Base-by-base conservation (phyloP, 2,888 invertebrate species). In the Lasioglossum villosulum region DNA sequence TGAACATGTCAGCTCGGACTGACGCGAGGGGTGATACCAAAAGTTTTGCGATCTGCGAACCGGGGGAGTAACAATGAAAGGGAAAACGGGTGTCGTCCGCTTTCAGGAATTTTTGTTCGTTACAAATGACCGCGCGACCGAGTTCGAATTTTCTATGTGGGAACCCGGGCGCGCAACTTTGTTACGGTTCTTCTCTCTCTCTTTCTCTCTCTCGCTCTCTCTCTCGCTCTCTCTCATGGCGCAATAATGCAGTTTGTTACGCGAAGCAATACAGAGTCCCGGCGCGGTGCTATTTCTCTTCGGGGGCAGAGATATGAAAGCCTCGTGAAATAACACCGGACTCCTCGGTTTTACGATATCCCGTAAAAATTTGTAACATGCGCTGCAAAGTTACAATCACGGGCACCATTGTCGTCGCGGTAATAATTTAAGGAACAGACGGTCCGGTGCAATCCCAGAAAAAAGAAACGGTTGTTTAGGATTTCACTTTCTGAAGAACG, bases 171-270 rank as follows among this genome's bases (percentile, higher is more conserved):
- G 19, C 6, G n/a, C 59, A 77, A 72, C 59, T 72, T 73, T 39
- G 81, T 81, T 81, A 77, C 16, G 42, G 72, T 66, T 52, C 77
- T 63, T 52, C 30, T 27, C 16, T 66, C 27, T 27, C n/a, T 66
- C 12, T 68, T 37, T 39, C 27, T 37, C 30, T 59, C 30, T 4
- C 59, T 70, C 30, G 5, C 8, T 66, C 30, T 16, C 27, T 66
- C 30, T 59, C 4, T 23, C 59, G 39, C 30, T 30, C 2, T 34
- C 30, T 30, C 76, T 72, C 77, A 48, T 45, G 23, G 37, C 59
- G 77, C 63, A 63, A 48, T 77, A 77, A 81, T 81, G 72, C 27
- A 72, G 81, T 72, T 77, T 81, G 81, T 77, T 66, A 66, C 81
- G 48, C 63, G 77, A 77, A 72, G 77, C 76, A 63, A 77, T 72